Conservation (phyloP, 2,113 vertebrate species). For the Stigmatopora argus region DNA sequence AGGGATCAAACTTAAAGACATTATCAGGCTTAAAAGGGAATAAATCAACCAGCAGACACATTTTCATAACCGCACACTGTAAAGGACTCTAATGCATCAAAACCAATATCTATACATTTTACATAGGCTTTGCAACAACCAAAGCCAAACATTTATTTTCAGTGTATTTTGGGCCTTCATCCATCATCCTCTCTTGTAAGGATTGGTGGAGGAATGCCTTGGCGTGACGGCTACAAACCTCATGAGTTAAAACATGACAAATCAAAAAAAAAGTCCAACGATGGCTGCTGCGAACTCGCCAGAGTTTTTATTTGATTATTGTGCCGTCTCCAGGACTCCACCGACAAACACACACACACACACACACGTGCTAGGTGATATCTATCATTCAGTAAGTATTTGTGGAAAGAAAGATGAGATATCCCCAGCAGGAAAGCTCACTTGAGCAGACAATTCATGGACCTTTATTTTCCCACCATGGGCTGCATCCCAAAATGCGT, state of each 20-base stretch:
- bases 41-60: background rate
- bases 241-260: conserved; percentile 55
- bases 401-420: conserved; percentile 58
- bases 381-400: conserved; percentile 49
- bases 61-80: background rate
- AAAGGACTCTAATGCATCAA: background rate
- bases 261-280: conserved; percentile 30
- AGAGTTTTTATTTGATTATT: conserved; percentile 45
- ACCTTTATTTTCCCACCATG: conserved; percentile 45
- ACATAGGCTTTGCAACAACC: background rate
- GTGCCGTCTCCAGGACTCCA: conserved; percentile 40
- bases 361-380: conserved; percentile 56
- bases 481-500: conserved; percentile 34
- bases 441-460: conserved; percentile 43
- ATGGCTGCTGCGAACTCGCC: conserved; percentile 48
- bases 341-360: conserved; percentile 35
- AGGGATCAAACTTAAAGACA: too few species aligned
- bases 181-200: background rate
- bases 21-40: too few species aligned
- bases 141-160: conserved; percentile 1
- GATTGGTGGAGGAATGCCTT: conserved; percentile 27
- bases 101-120: background rate
- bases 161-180: conserved; percentile 10
- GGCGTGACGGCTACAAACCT: conserved; percentile 30
- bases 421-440: conserved; percentile 41